Conservation (phyloP, 1,140 invertebrate genomes). For the Drosophila lacteicornis region DNA sequence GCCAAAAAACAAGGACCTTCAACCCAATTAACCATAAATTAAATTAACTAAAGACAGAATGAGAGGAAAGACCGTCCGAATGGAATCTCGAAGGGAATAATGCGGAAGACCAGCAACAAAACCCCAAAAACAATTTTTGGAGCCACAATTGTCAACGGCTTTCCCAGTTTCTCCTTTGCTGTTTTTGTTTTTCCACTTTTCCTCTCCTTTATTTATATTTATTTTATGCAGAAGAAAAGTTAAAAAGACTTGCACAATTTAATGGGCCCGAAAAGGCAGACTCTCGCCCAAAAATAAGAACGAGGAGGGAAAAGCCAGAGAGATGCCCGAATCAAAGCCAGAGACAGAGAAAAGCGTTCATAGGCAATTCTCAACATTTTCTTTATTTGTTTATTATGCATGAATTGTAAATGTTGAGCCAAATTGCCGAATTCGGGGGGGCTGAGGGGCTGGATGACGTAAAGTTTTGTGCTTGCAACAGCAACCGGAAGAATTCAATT, state of each 20-base stretch:
- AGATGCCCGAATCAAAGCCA: slow-evolving; percentile 24
- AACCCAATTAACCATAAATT: slow-evolving; percentile 73
- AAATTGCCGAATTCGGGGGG: slow-evolving; percentile 16
- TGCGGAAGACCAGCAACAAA: slow-evolving; percentile 18
- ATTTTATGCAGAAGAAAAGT: slow-evolving; percentile 72
- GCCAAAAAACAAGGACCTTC: slow-evolving; percentile 57
- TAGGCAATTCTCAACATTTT: slow-evolving; percentile 61
- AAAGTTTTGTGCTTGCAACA: slow-evolving; percentile 62
- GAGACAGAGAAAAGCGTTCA: slow-evolving; percentile 34
- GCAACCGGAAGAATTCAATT: slow-evolving; percentile 81
- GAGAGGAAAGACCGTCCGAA: slow-evolving; percentile 23
- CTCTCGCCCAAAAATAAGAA: slow-evolving; percentile 4
- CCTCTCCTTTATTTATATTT: slow-evolving; percentile 70
- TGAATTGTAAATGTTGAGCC: slow-evolving; percentile 72
- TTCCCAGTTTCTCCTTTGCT: slow-evolving; percentile 25
- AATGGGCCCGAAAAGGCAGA: slow-evolving; percentile 43
- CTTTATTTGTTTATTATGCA: slow-evolving; percentile 81
- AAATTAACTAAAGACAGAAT: slow-evolving; percentile 64
- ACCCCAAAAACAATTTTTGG: slow-evolving; percentile 36
- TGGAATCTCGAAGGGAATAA: slow-evolving; percentile 19
- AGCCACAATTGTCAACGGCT: slow-evolving; percentile 60
- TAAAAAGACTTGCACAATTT: slow-evolving; percentile 69
- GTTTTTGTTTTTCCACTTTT: slow-evolving; percentile 33
- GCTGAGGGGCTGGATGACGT: slow-evolving; percentile 38
- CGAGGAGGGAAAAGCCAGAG: slow-evolving; percentile 3